Evolutionary conservation across 2,888 invertebrate species (phyloP).

Genomic region (Calliphora vomitoria): DNA sequence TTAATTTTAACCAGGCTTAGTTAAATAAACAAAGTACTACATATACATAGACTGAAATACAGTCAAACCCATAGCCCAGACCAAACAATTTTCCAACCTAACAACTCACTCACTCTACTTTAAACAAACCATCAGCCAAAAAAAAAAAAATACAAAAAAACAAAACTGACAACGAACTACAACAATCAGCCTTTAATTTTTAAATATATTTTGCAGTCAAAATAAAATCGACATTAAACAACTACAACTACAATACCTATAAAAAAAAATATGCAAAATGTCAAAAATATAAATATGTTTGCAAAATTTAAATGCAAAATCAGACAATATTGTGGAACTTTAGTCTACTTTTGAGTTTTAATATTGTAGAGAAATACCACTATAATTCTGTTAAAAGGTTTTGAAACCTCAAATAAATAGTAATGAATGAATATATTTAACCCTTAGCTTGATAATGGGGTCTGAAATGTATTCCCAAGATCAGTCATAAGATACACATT

Average conservation of each 20-base stretch:
- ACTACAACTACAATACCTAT: conserved; percentile 3
- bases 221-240: conserved; percentile 35
- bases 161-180: conserved; percentile 13
- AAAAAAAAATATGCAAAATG: conserved; percentile 56
- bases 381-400: not conserved
- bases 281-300: conserved; percentile 70
- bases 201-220: conserved; percentile 47
- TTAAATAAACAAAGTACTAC: conserved; percentile 34
- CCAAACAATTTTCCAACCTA: conserved; percentile 35
- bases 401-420: not conserved
- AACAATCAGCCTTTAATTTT: conserved; percentile 25
- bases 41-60: not conserved
- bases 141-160: not conserved
- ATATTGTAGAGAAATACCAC: not conserved
- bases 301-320: not conserved
- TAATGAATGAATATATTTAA: not conserved
- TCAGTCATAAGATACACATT: no score
- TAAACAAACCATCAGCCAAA: conserved; percentile 50
- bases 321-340: not conserved
- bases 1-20: conserved; percentile 17
- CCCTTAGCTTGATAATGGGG: not conserved
- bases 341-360: not conserved
- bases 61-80: conserved; percentile 30
- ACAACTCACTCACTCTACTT: conserved; percentile 55
- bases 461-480: no score